These are phyloP conservation scores for Eupithecia subfuscata DNA, from an alignment of 2,888 invertebrate species.

Conservation along the genomic window DNA sequence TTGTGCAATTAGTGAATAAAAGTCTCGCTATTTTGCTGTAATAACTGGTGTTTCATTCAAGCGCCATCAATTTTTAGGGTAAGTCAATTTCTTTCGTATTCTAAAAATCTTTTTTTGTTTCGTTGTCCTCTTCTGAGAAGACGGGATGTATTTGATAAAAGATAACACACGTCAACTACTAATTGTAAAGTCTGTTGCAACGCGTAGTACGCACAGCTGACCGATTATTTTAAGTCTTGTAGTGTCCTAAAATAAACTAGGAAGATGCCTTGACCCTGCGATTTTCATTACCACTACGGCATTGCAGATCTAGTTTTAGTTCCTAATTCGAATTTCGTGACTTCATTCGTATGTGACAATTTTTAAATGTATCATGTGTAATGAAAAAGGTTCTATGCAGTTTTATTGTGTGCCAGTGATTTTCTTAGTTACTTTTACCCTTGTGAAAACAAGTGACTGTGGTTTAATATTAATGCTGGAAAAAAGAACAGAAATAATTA, in stretches of 20 bases:
- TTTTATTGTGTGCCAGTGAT: conserved; percentile 20
- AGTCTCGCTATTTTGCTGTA: conserved; percentile 37
- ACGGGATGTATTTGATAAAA: conserved; percentile 40
- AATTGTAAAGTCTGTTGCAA: conserved; percentile 19
- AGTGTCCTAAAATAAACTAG: conserved; percentile 59
- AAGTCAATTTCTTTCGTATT: conserved; percentile 51
- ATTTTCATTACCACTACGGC: conserved; percentile 53
- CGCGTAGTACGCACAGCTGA: conserved; percentile 3
- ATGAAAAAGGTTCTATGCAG: conserved; percentile 17
- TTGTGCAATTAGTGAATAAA: conserved; percentile 49
- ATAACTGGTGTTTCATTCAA: conserved; percentile 49
- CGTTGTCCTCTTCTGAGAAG: conserved; percentile 32
- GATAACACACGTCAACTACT: conserved; percentile 47
- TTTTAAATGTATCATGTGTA: conserved; percentile 16
- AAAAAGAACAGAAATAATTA: neutral
- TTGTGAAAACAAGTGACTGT: conserved; percentile 1
- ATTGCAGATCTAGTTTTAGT: conserved; percentile 60
- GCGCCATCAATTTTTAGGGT: conserved; percentile 56
- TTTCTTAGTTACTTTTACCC: conserved; percentile 5
- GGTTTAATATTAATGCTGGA: neutral
- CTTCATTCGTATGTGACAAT: conserved; percentile 5
- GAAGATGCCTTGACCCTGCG: conserved; percentile 67
- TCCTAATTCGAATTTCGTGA: conserved; percentile 37
- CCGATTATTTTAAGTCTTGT: conserved; percentile 11
- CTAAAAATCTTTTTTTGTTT: conserved; percentile 39